Base-by-base conservation (phyloP, 2,888 invertebrate species). In the Microplitis deprimator region DNA sequence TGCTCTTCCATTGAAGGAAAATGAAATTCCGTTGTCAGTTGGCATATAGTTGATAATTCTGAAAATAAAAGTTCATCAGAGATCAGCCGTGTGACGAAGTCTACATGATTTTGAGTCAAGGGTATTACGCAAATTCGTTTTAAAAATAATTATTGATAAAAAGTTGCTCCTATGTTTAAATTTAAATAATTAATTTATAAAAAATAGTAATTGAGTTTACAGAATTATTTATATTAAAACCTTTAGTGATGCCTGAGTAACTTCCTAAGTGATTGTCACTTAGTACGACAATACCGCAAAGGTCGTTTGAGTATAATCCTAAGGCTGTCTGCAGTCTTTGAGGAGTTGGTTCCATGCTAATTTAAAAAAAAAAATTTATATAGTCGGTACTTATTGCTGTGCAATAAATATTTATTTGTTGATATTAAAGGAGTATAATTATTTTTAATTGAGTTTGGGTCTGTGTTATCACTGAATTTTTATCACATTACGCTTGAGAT, bases 21-120 rank as follows among this genome's bases (percentile, higher is more conserved):
- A 92, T 99, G 99, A 88, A 98, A 97, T 90, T 99, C 99, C 1
- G 98, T 97, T 0, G 96, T 95, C 87, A 92, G 91, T 84, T 95
- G 94, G 86, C 95, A 95, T 68, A 95, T 91, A 73, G 92, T 92
- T 72, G 92, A 92, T 88, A 96, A 93, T 83, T 94, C 94, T 94
- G 84, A 67, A 80, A 76, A 79, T 76, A 68, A 60, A 78, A 59
- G 50, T 69, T 64, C 61, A 50, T 50, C 5, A 2, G 71, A 70
- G 20, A 41, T 68, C 20, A 50, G 50, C 6, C 50, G 8, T 50
- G 50, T 50, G 50, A 50, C 13, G 50, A 5, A 3, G 29, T 29
- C 29, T 29, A 29, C 29, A 0, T 29, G 29, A 29, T 29, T 29
- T 50, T 50, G 50, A 50, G 13, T 50, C 29, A 29, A 13, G 50